These are phyloP conservation scores for Isichthys henryi DNA, from an alignment of 2,113 vertebrate species.

Conservation along the genomic window DNA sequence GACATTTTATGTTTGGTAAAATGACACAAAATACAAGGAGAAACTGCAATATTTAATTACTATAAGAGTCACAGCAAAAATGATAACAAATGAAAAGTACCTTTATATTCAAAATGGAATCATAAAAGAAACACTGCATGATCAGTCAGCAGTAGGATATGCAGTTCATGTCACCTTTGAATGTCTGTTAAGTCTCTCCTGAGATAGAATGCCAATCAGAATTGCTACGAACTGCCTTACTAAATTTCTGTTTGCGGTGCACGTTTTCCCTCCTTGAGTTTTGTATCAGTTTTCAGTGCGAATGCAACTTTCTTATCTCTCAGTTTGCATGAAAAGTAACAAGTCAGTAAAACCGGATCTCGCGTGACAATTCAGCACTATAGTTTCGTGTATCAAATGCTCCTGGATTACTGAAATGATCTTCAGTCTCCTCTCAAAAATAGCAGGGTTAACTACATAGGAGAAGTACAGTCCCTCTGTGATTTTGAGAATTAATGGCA, in stretches of 20 bases:
- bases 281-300: conserved; percentile 57
- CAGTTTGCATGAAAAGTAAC: conserved; percentile 45
- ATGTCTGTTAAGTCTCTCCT: neutral
- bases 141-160: neutral
- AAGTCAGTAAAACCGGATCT: conserved; percentile 64
- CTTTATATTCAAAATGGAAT: neutral
- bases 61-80: neutral
- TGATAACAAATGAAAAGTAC: neutral
- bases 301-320: conserved; percentile 45
- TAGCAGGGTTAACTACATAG: neutral
- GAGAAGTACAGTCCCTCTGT: neutral
- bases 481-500: neutral
- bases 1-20: neutral
- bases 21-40: neutral
- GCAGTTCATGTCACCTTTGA: no score
- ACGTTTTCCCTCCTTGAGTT: conserved; percentile 43
- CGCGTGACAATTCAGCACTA: conserved; percentile 41
- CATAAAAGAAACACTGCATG: neutral
- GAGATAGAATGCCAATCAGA: neutral
- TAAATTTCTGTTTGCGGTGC: conserved; percentile 44
- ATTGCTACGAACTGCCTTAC: neutral
- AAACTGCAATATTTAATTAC: neutral
- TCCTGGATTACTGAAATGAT: conserved; percentile 40
- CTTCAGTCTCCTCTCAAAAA: conserved; percentile 48
- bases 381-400: conserved; percentile 51